Percentiles rank a stretch among this genome's conserved stretches.
Evolutionary conservation across 2,888 invertebrate genomes (phyloP).

Genomic region (Acleris sparsana): DNA sequence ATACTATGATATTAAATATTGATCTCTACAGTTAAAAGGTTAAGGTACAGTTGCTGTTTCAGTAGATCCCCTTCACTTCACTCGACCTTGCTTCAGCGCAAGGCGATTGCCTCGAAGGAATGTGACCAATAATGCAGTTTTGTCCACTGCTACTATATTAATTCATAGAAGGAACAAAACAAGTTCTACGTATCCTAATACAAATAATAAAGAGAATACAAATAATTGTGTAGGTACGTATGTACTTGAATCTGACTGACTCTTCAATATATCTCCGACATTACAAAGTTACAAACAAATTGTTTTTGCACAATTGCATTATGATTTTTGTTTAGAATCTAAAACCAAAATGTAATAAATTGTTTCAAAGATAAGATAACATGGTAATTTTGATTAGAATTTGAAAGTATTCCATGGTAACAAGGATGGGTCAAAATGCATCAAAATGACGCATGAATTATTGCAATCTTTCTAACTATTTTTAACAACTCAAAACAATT

Average conservation of each 20-base stretch:
- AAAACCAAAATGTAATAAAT: too few relatives aligned
- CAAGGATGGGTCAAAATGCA: too few relatives aligned
- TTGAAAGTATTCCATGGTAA: too few relatives aligned
- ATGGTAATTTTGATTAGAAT: too few relatives aligned
- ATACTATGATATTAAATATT: too few relatives aligned
- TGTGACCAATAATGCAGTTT: slow-evolving; percentile 69
- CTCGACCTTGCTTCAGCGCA: slow-evolving; percentile 75
- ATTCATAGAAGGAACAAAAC: slow-evolving; percentile 20
- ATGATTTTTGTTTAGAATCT: too few relatives aligned
- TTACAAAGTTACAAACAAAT: too few relatives aligned
- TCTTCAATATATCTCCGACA: too few relatives aligned
- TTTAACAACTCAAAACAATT: neutral
- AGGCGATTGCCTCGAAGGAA: slow-evolving; percentile 72
- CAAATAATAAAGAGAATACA: neutral
- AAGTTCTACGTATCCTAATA: slow-evolving; percentile 13
- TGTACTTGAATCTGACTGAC: neutral
- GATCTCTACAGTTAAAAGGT: slow-evolving; percentile 14
- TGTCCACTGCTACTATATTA: slow-evolving; percentile 56
- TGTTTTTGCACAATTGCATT: too few relatives aligned
- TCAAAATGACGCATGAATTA: too few relatives aligned
- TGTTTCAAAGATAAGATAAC: too few relatives aligned
- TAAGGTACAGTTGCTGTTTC: slow-evolving; percentile 23
- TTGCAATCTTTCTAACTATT: too few relatives aligned
- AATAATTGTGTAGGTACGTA: neutral
- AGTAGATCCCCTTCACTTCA: slow-evolving; percentile 74